Percentiles rank a stretch among this genome's conserved stretches.
Evolutionary conservation across 2,113 vertebrate genomes (phyloP).

Genomic region (Peromyscus maniculatus): DNA sequence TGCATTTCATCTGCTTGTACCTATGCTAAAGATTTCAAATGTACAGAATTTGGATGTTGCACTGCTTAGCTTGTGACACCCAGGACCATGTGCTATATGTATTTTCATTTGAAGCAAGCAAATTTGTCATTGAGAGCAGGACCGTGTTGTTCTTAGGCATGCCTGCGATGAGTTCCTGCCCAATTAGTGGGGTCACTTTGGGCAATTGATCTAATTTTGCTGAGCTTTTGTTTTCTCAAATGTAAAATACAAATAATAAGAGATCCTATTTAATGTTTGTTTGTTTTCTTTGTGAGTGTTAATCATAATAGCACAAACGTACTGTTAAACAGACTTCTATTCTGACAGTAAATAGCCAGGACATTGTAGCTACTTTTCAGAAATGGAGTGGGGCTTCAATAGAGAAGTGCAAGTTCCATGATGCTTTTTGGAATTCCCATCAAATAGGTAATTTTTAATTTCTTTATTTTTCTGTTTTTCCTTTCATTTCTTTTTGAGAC

Average conservation of each 20-base stretch:
- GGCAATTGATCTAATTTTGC: neutral
- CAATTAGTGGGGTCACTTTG: neutral
- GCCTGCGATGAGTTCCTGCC: neutral
- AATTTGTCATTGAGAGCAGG: neutral
- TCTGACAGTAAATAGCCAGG: neutral
- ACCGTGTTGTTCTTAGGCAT: neutral
- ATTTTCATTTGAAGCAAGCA: conserved; percentile 22
- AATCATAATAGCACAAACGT: conserved; percentile 9
- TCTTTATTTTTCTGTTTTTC: neutral
- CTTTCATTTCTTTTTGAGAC: neutral
- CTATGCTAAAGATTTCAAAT: conserved; percentile 18
- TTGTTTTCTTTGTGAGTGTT: conserved; percentile 17
- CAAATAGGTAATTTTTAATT: neutral
- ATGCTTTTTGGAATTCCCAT: neutral
- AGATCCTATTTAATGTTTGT: neutral
- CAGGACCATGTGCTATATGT: neutral
- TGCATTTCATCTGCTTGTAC: neutral
- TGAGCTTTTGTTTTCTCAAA: neutral
- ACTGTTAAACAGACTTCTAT: neutral
- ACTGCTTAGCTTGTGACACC: neutral
- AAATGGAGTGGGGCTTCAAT: neutral
- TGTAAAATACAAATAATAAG: conserved; percentile 19
- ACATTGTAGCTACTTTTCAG: neutral
- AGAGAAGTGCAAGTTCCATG: conserved; percentile 19
- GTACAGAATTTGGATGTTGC: neutral